Percentiles rank a stretch among this genome's conserved stretches.
Evolutionary conservation across 2,888 invertebrate genomes (phyloP).

Genomic region (Eucriotettix oculatus): DNA sequence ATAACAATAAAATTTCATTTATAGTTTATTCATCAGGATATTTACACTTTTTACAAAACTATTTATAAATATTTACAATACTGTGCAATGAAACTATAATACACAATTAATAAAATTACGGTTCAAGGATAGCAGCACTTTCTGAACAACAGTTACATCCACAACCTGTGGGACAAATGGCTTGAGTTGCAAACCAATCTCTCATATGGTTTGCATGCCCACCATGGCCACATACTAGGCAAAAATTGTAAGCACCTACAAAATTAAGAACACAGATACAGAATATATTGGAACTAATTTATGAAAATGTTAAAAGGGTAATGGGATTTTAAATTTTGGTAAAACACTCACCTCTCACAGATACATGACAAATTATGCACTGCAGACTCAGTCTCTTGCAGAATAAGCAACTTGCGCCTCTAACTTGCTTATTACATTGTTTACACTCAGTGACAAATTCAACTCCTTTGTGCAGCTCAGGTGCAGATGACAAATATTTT

Average conservation of each 20-base stretch:
- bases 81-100: no score
- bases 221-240: constrained; percentile 82
- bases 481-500: constrained; percentile 34
- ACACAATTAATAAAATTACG: constrained; percentile 3
- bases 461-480: constrained; percentile 39
- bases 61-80: neutral
- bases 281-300: neutral
- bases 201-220: constrained; percentile 75
- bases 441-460: constrained; percentile 60
- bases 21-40: neutral
- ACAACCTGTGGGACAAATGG: constrained; percentile 78
- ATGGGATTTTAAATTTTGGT: neutral
- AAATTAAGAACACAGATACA: neutral
- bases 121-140: constrained; percentile 35
- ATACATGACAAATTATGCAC: constrained; percentile 72
- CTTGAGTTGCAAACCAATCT: constrained; percentile 63
- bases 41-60: neutral
- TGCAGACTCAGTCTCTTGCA: constrained; percentile 62
- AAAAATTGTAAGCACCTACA: constrained; percentile 51
- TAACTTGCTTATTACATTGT: constrained; percentile 43
- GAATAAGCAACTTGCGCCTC: constrained; percentile 41
- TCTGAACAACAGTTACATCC: constrained; percentile 76
- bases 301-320: neutral
- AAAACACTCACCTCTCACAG: constrained; percentile 49
- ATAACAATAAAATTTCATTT: no score